Base-by-base conservation (phyloP, 2,113 vertebrate species). In the Lagopus muta region DNA sequence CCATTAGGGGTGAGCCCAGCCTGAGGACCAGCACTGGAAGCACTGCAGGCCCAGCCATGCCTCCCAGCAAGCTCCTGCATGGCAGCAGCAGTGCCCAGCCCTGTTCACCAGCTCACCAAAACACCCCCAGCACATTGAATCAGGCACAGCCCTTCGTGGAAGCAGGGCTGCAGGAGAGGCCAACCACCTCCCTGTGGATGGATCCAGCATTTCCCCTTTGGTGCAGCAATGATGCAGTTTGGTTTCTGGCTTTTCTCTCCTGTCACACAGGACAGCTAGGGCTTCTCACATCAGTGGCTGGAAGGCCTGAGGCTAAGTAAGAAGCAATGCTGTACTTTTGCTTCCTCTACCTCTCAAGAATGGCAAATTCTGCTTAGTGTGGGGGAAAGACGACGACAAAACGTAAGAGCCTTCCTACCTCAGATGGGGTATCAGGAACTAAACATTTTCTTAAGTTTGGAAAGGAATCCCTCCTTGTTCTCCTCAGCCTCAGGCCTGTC, bases 391-490 rank as follows among this genome's bases (percentile, higher is more conserved):
- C 6, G 1, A 95, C 81, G 88, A 83, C 69, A 91, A 84, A 93
- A 93, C 84, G 80, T 74, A 40, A 93, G 88, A 94, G 90, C 61
- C 96, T 86, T 97, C 98, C 98, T 99, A 98, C 98, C 98, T 99
- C 98, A 2, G 97, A 94, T 94, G 92, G 98, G 97, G 92, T 98
- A 97, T 99, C 98, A 99, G 96, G 98, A 98, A 93, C 98, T 98
- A 98, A 99, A 99, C 95, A 98, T 97, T 98, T 97, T 98, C 98
- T 98, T 99, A 98, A 99, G 98, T 98, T 98, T 99, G 98, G 98
- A 98, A 98, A 99, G 97, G 98, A 99, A 98, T 97, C 98, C 98
- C 98, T 98, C 97, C 95, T 97, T 97, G 97, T 98, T 98, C 98
- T 98, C 96, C 97, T 96, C 95, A 98, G 97, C 97, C 97, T 98